These are phyloP conservation scores for Drosophila rhopaloa DNA, from an alignment of 1,140 invertebrate species.

Conservation along the genomic window DNA sequence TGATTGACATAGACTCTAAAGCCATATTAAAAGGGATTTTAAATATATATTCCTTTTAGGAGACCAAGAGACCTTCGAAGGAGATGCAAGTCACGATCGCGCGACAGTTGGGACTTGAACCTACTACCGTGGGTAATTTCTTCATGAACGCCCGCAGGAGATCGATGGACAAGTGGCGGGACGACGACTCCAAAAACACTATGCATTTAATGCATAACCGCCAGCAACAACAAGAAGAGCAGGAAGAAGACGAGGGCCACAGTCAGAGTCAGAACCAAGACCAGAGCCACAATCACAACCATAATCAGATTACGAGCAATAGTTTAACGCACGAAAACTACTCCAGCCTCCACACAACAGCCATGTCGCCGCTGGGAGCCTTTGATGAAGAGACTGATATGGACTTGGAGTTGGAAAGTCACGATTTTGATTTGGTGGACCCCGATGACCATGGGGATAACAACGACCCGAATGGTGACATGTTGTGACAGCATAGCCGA, in stretches of 20 bases:
- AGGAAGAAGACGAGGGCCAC: conserved; percentile 32
- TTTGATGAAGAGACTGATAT: conserved; percentile 73
- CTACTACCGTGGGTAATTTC: conserved; percentile 99
- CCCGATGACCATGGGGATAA: conserved; percentile 80
- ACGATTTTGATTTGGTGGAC: conserved; percentile 85
- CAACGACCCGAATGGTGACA: conserved; percentile 81
- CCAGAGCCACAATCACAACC: conserved; percentile 2
- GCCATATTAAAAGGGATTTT: not conserved
- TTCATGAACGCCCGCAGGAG: conserved; percentile 99
- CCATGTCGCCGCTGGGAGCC: conserved; percentile 81
- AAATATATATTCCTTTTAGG: conserved; percentile 86
- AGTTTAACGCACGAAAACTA: conserved; percentile 38
- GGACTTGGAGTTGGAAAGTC: conserved; percentile 73
- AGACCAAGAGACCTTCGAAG: conserved; percentile 99
- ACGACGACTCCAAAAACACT: conserved; percentile 89
- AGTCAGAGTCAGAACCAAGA: conserved; percentile 8
- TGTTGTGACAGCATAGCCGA: conserved; percentile 85
- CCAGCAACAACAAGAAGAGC: conserved; percentile 35
- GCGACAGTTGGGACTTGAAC: conserved; percentile 97
- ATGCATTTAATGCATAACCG: conserved; percentile 33
- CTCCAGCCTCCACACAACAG: conserved; percentile 64
- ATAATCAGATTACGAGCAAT: conserved; percentile 16
- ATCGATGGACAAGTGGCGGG: conserved; percentile 99
- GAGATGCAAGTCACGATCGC: conserved; percentile 99
- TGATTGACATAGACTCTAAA: no score